These are phyloP conservation scores for Drosophila tropicalis DNA, from an alignment of 1,140 invertebrate species.

Conservation along the genomic window DNA sequence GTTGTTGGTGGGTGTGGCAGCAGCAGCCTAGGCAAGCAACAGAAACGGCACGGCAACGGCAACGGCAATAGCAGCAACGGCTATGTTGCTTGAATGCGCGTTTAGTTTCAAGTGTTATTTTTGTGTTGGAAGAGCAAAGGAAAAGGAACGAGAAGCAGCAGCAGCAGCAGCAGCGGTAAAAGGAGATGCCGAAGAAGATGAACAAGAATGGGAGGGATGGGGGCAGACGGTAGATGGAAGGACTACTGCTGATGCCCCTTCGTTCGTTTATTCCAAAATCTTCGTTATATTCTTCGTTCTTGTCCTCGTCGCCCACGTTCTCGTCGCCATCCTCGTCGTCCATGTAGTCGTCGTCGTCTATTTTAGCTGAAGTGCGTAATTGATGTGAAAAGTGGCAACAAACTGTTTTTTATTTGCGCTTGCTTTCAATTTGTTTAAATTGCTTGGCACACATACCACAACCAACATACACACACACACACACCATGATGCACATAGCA, in stretches of 20 bases:
- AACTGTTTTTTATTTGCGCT: conserved; percentile 82
- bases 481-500: conserved; percentile 25
- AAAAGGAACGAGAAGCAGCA: not conserved
- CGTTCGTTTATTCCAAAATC: conserved; percentile 38
- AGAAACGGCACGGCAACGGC: conserved; percentile 26
- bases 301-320: not conserved
- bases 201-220: conserved; percentile 21
- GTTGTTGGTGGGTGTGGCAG: conserved; percentile 69
- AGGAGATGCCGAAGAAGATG: conserved; percentile 23
- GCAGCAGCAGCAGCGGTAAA: conserved; percentile 15
- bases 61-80: conserved; percentile 29
- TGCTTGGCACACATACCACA: conserved; percentile 64
- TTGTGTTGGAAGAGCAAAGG: conserved; percentile 61
- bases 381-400: conserved; percentile 82
- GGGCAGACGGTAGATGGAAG: conserved; percentile 18
- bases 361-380: conserved; percentile 81
- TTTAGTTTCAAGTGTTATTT: conserved; percentile 81
- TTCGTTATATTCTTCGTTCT: conserved; percentile 31
- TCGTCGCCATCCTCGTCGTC: conserved; percentile 17
- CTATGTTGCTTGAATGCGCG: conserved; percentile 71
- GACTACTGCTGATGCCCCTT: conserved; percentile 33
- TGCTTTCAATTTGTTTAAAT: conserved; percentile 82
- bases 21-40: conserved; percentile 26
- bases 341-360: conserved; percentile 58
- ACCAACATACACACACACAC: conserved; percentile 11